Base-by-base conservation (phyloP, 2,113 vertebrate species). In the Penelope pileata region DNA sequence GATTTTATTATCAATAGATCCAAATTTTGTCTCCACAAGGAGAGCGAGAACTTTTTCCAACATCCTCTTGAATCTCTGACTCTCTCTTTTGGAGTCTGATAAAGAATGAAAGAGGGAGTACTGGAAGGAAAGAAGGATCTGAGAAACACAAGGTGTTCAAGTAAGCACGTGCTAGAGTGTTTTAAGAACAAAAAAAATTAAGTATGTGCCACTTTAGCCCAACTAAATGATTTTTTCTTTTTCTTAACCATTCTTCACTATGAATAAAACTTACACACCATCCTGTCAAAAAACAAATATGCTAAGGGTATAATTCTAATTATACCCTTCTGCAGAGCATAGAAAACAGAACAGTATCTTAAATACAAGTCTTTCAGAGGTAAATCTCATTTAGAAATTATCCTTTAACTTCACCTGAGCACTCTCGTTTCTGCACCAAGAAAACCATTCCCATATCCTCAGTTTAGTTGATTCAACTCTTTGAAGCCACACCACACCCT, bases 381-480 rank as follows among this genome's bases (percentile, higher is more conserved):
- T 59, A 83, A 73, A 67, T 29, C 34, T 62, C 26, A n/a, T 38
- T 73, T 62, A 42, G 26, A 84, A 88, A 60, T 78, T 16, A 60
- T 19, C 58, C 38, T 78, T 53, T 54, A 27, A 78, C 38, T 60
- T 83, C 45, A 73, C n/a, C 18, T 60, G 24, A 73, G 30, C 79
- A 68, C 30, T 67, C 53, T 14, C 11, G 7, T 36, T 74, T 68
- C 53, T 29, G 12, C 51, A 66, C 24, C 6, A 42, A 47, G 54
- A 67, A 43, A 10, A 4, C 0, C 11, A n/a, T 10, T 32, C 32
- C 12, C 32, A 17, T 15, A 59, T 24, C 32, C 21, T 70, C 50
- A 47, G 36, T 0, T n/a, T 32, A 50, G 42, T 0, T 38, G 47
- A 68, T 45, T 26, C 1, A 1, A 18, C 13, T 14, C 40, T 66